phyloP scores from a whole-genome alignment of 2,888 invertebrate species.

The Ectobius pallidus region DNA sequence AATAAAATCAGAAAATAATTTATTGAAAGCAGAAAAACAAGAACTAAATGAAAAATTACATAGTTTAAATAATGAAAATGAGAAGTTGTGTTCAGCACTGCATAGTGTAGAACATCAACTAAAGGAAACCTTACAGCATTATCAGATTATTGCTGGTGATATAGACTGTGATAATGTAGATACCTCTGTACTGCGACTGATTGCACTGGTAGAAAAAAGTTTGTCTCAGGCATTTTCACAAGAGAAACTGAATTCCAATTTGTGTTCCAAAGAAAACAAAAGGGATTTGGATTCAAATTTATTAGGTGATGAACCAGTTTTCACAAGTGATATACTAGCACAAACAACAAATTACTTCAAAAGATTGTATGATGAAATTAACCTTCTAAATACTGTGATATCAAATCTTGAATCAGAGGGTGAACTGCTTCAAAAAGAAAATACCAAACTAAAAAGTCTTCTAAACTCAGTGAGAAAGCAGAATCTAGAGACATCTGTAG shows the following conservation, averaged over 20 bases:
- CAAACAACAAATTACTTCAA: not conserved
- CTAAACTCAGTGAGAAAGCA: too few species aligned
- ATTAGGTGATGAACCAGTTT: not conserved
- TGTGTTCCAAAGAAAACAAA: not conserved
- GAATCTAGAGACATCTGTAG: too few species aligned
- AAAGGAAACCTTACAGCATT: not conserved
- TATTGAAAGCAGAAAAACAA: slow-evolving; percentile 34
- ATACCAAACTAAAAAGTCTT: not conserved
- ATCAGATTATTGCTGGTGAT: not conserved
- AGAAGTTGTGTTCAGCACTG: slow-evolving; percentile 17
- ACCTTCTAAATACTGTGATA: not conserved
- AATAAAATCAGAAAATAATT: slow-evolving; percentile 4
- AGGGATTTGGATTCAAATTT: not conserved
- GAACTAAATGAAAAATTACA: slow-evolving; percentile 33
- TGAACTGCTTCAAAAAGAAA: slow-evolving; percentile 21
- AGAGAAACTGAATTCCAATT: not conserved
- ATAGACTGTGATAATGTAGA: not conserved
- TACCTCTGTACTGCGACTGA: not conserved
- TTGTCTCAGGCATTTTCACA: not conserved
- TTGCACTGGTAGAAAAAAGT: not conserved
- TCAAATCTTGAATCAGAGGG: slow-evolving; percentile 22
- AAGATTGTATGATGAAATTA: slow-evolving; percentile 16
- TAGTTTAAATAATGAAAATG: slow-evolving; percentile 19
- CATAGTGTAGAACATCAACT: not conserved
- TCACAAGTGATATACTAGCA: not conserved